Conservation (phyloP, 2,888 invertebrate genomes). For the Pecten maximus region DNA sequence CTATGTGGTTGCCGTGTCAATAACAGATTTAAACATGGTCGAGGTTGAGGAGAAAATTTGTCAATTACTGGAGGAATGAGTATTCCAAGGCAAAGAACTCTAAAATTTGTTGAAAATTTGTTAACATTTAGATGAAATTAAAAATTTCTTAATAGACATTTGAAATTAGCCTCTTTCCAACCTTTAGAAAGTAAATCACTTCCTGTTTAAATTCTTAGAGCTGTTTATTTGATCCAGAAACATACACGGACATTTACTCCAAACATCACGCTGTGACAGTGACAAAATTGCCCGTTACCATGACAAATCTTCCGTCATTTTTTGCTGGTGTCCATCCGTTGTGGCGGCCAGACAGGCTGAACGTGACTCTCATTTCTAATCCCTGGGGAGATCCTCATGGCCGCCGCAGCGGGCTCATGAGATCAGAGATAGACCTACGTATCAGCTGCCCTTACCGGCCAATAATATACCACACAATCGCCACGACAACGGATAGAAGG, state of each 20-base stretch:
- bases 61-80: no score
- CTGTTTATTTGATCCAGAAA: background rate
- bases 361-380: background rate
- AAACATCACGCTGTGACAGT: conserved; percentile 2
- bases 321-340: conserved; percentile 21
- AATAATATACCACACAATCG: background rate
- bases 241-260: background rate
- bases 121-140: no score
- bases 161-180: background rate
- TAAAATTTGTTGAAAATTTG: no score
- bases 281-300: conserved; percentile 22
- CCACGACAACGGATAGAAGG: conserved; percentile 3
- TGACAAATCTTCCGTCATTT: conserved; percentile 28
- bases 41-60: background rate
- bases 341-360: background rate
- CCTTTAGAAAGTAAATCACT: background rate
- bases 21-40: background rate
- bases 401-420: background rate
- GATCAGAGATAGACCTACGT: conserved; percentile 14
- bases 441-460: conserved; percentile 19
- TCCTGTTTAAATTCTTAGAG: background rate
- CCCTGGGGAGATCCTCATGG: background rate
- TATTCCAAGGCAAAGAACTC: no score
- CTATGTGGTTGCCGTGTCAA: background rate
- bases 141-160: background rate